These are phyloP conservation scores for Monopterus albus DNA, from an alignment of 2,113 vertebrate species.

Conservation along the genomic window DNA sequence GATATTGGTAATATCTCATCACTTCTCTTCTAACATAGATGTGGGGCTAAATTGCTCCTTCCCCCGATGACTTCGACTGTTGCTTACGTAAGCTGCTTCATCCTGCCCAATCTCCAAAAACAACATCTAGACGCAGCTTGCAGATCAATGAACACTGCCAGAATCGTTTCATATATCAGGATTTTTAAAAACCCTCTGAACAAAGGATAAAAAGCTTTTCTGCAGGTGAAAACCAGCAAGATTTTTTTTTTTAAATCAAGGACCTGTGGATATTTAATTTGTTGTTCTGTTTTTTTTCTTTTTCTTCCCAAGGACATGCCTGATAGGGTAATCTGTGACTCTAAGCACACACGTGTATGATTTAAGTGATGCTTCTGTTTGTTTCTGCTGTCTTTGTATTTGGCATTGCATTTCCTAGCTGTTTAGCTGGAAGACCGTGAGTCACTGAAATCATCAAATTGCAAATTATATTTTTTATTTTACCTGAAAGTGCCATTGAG, in stretches of 20 bases:
- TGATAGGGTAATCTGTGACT: not conserved
- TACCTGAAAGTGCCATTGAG: too few species aligned
- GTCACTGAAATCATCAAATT: slow-evolving; percentile 32
- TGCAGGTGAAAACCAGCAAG: slow-evolving; percentile 29
- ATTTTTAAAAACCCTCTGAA: slow-evolving; percentile 9
- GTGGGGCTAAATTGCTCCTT: slow-evolving; percentile 49
- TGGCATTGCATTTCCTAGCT: slow-evolving; percentile 6
- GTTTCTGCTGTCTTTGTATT: slow-evolving; percentile 8
- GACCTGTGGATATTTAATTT: slow-evolving; percentile 4
- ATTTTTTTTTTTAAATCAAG: slow-evolving; percentile 19
- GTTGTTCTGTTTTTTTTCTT: not conserved
- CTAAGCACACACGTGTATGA: not conserved
- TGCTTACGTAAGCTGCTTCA: slow-evolving; percentile 64
- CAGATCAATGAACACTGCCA: slow-evolving; percentile 60
- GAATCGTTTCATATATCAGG: slow-evolving; percentile 42
- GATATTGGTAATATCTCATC: slow-evolving; percentile 66
- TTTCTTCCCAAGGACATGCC: not conserved
- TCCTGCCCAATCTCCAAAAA: slow-evolving; percentile 66
- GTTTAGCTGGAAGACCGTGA: slow-evolving; percentile 13
- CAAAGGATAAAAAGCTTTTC: not conserved
- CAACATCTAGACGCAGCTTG: slow-evolving; percentile 52
- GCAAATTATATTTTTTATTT: too few species aligned
- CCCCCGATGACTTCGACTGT: slow-evolving; percentile 60
- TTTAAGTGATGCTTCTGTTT: not conserved
- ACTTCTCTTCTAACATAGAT: slow-evolving; percentile 42